Evolutionary conservation across 2,113 vertebrate genomes (phyloP).

Genomic region (Puma concolor): DNA sequence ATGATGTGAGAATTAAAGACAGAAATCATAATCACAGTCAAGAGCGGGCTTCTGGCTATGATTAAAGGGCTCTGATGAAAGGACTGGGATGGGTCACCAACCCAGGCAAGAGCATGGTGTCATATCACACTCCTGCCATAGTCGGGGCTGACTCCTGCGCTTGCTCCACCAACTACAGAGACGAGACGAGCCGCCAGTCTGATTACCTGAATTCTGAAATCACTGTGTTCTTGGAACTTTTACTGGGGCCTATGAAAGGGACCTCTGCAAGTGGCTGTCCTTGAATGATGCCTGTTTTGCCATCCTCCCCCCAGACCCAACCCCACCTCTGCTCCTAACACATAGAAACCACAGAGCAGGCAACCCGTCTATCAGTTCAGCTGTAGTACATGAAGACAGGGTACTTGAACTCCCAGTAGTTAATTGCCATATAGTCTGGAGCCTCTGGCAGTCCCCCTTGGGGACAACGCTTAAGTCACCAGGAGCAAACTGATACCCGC

Average conservation of each 20-base stretch:
- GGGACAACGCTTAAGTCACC: not conserved
- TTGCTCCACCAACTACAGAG: not conserved
- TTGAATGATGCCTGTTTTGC: not conserved
- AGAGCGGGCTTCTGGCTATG: not conserved
- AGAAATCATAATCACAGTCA: not conserved
- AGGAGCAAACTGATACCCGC: not conserved
- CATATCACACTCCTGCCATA: not conserved
- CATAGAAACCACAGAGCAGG: not conserved
- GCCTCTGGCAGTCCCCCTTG: not conserved
- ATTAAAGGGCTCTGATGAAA: not conserved
- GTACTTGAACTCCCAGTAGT: not conserved
- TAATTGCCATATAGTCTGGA: not conserved
- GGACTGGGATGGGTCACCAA: not conserved
- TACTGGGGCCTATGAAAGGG: not conserved
- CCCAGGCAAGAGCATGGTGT: not conserved
- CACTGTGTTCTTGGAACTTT: not conserved
- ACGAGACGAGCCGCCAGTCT: not conserved
- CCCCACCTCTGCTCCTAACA: not conserved
- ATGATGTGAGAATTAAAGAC: constrained; percentile 24
- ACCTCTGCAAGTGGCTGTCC: not conserved
- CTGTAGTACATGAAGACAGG: not conserved
- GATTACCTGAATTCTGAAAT: not conserved
- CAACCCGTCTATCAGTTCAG: not conserved
- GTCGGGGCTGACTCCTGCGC: not conserved
- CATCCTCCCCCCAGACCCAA: not conserved